phyloP scores from a whole-genome alignment of 2,113 vertebrate genomes.

The Apteryx mantelli region DNA sequence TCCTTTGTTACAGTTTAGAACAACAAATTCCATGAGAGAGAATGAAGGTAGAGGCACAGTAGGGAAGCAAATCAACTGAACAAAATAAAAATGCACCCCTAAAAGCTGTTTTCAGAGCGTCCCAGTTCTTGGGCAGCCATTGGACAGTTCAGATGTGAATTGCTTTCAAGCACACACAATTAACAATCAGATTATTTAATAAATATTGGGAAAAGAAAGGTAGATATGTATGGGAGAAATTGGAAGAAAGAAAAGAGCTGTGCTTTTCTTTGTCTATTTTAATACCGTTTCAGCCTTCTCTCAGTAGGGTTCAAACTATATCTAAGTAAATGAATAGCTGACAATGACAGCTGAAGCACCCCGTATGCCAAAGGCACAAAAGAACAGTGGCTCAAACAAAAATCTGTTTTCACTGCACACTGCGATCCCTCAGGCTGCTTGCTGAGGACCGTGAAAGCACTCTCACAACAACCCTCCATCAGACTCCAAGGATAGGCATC shows the following conservation, averaged over 20 bases:
- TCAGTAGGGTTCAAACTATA: background rate
- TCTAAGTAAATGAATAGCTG: constrained; percentile 1
- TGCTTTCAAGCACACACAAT: background rate
- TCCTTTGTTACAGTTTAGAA: background rate
- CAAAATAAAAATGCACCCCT: rapidly evolving
- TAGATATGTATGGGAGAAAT: background rate
- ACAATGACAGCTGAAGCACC: background rate
- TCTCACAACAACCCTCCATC: background rate
- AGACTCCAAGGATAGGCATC: background rate
- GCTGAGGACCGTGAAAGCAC: constrained; percentile 9
- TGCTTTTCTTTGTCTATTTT: background rate
- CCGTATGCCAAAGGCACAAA: background rate
- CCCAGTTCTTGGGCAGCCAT: background rate
- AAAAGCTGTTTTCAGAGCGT: background rate
- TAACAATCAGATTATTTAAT: background rate
- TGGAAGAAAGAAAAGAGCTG: background rate
- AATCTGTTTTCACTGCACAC: background rate
- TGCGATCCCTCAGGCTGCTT: background rate
- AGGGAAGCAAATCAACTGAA: background rate
- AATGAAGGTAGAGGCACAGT: background rate
- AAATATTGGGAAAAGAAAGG: background rate
- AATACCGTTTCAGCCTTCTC: background rate
- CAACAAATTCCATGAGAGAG: background rate
- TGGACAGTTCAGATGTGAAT: background rate
- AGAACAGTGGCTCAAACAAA: constrained; percentile 3